Percentiles rank a stretch among this genome's conserved stretches.
phyloP scores from a whole-genome alignment of 2,888 invertebrate genomes.

The Cabera pusaria region DNA sequence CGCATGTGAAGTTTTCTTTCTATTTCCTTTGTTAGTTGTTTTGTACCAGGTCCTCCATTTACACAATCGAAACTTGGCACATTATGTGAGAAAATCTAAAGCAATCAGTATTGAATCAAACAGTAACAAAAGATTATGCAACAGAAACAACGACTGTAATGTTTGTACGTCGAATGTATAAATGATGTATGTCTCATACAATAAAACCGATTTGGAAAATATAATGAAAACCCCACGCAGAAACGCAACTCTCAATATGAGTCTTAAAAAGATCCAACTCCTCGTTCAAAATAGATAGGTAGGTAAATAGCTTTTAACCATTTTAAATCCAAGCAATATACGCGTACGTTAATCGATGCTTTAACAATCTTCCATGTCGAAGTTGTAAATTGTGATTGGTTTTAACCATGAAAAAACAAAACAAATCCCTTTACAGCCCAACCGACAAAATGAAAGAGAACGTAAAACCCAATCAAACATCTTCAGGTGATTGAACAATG shows the following conservation, averaged over 20 bases:
- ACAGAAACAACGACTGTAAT: slow-evolving; percentile 29
- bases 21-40: slow-evolving; percentile 12
- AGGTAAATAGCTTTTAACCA: too few species aligned
- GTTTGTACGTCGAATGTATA: slow-evolving; percentile 38
- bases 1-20: slow-evolving; percentile 11
- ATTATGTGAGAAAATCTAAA: slow-evolving; percentile 23
- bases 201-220: slow-evolving; percentile 33
- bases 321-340: too few species aligned
- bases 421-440: slow-evolving; percentile 21
- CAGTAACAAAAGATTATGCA: slow-evolving; percentile 38
- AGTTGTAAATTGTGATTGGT: too few species aligned
- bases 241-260: neutral
- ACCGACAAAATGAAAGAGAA: slow-evolving; percentile 37
- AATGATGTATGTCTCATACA: too few species aligned
- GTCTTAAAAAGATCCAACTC: neutral
- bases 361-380: too few species aligned
- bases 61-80: slow-evolving; percentile 8
- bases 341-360: slow-evolving; percentile 27
- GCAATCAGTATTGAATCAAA: slow-evolving; percentile 20
- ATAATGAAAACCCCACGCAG: slow-evolving; percentile 42
- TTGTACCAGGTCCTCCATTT: neutral
- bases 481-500: slow-evolving; percentile 73
- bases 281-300: too few species aligned
- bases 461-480: slow-evolving; percentile 54
- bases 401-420: too few species aligned